Evolutionary conservation across 2,888 invertebrate species (phyloP).

Genomic region (Asteroscopus sphinx): DNA sequence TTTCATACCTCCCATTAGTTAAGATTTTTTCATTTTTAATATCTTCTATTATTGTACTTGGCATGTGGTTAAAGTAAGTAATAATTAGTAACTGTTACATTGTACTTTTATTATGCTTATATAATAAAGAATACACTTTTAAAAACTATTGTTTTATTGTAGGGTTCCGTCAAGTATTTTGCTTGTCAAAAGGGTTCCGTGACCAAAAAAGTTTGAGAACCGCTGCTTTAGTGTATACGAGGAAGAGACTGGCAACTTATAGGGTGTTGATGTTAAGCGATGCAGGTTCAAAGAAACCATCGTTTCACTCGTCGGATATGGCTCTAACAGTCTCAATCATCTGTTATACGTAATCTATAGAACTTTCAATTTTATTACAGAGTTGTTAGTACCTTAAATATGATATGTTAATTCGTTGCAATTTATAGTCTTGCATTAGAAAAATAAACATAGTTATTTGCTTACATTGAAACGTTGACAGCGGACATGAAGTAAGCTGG

Average conservation of each 20-base stretch:
- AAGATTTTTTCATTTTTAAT: too few species aligned
- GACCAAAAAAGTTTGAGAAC: too few species aligned
- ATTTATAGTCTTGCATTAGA: constrained; percentile 50
- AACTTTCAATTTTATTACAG: constrained; percentile 42
- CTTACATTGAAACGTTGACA: constrained; percentile 57
- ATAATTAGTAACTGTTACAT: too few species aligned
- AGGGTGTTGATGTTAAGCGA: constrained; percentile 50
- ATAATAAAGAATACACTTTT: too few species aligned
- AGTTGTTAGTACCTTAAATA: constrained; percentile 27
- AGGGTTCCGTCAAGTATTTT: too few species aligned
- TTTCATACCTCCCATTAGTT: too few species aligned
- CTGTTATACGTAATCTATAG: constrained; percentile 20
- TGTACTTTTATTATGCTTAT: too few species aligned
- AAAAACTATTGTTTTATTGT: too few species aligned
- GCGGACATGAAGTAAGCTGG: constrained; percentile 62
- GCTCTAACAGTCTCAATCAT: constrained; percentile 36
- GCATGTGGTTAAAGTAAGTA: too few species aligned
- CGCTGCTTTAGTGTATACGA: constrained; percentile 40
- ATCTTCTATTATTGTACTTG: too few species aligned
- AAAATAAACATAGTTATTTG: constrained; percentile 58
- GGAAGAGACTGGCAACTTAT: constrained; percentile 48
- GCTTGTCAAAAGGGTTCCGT: too few species aligned
- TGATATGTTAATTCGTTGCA: constrained; percentile 47
- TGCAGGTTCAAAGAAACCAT: constrained; percentile 43
- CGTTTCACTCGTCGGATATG: constrained; percentile 40